Conservation (phyloP, 2,888 invertebrate genomes). For the Sicus ferrugineus region DNA sequence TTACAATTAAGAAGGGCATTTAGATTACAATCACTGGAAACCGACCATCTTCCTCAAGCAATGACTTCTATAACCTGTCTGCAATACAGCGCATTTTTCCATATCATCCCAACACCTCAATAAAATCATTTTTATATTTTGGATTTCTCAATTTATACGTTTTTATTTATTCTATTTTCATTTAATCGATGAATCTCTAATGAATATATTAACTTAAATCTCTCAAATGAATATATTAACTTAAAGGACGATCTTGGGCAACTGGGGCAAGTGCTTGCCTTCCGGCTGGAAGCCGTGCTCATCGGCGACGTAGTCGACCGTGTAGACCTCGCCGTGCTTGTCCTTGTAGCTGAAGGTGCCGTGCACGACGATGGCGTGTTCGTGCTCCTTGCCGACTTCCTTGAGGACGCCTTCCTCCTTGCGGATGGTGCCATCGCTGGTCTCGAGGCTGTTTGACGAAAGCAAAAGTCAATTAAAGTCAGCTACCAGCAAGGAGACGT, state of each 20-base stretch:
- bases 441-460: conserved; percentile 67
- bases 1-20: too few species aligned
- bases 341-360: conserved; percentile 70
- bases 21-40: too few species aligned
- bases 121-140: too few species aligned
- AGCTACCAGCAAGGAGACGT: not conserved
- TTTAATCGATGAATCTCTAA: too few species aligned
- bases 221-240: too few species aligned
- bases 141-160: too few species aligned
- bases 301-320: conserved; percentile 62
- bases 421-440: conserved; percentile 72
- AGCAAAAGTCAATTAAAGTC: not conserved
- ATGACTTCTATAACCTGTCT: too few species aligned
- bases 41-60: too few species aligned
- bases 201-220: too few species aligned
- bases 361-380: conserved; percentile 69
- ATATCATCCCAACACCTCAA: too few species aligned
- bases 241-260: not conserved
- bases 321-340: conserved; percentile 68
- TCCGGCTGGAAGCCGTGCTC: conserved; percentile 63
- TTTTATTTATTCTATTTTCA: too few species aligned
- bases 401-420: conserved; percentile 70
- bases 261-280: conserved; percentile 58
- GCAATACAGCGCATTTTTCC: too few species aligned
- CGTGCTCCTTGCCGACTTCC: conserved; percentile 71